These are phyloP conservation scores for Carpatolechia fugitivella DNA, from an alignment of 2,888 invertebrate species.

Conservation along the genomic window DNA sequence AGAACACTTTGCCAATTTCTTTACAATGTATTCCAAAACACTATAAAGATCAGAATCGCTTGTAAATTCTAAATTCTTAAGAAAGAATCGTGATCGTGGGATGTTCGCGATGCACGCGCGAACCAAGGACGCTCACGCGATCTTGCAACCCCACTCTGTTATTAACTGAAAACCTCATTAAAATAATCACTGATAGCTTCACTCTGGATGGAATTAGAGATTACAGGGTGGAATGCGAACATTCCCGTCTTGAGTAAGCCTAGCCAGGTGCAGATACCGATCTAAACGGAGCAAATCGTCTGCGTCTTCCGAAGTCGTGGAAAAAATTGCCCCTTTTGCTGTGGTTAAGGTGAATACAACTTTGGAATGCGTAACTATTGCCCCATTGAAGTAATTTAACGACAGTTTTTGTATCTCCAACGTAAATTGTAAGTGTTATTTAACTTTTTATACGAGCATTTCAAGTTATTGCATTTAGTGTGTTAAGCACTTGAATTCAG, in stretches of 20 bases:
- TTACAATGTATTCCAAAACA: too few species aligned
- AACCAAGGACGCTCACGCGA: conserved; percentile 64
- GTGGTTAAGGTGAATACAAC: background rate
- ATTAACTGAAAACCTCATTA: conserved; percentile 58
- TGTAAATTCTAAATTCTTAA: background rate
- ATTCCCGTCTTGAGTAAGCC: conserved; percentile 38
- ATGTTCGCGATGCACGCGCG: conserved; percentile 43
- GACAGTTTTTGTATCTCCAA: background rate
- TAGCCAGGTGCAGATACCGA: conserved; percentile 6
- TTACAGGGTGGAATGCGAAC: conserved; percentile 51
- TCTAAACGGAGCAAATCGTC: conserved; percentile 5
- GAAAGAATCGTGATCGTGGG: background rate
- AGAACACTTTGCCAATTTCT: too few species aligned
- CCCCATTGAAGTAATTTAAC: conserved; percentile 5
- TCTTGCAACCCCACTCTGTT: conserved; percentile 33
- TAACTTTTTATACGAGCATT: too few species aligned
- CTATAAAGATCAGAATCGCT: too few species aligned
- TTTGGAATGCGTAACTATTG: conserved; percentile 7
- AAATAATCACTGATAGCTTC: conserved; percentile 44
- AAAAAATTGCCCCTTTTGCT: background rate
- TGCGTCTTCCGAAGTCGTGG: background rate
- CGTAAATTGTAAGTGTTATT: too few species aligned
- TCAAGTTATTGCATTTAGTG: too few species aligned
- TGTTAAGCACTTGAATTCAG: background rate
- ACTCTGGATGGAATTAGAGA: conserved; percentile 46